phyloP scores from a whole-genome alignment of 2,888 invertebrate species.

The Ganaspis brasiliensis region DNA sequence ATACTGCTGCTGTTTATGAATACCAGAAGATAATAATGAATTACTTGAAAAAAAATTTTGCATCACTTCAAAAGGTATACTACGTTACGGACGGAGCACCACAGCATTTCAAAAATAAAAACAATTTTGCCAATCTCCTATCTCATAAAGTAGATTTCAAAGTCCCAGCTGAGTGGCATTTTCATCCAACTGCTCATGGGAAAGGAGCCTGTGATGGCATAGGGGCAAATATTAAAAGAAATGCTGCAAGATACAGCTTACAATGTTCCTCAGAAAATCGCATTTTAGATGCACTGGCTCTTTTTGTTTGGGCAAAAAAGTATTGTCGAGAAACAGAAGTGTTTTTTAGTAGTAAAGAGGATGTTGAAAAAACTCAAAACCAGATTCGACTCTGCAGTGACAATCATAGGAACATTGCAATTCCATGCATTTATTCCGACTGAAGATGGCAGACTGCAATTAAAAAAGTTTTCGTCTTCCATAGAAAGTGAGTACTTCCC shows the following conservation, averaged over 20 bases:
- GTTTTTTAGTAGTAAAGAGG: slow-evolving; percentile 28
- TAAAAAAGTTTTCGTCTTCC: neutral
- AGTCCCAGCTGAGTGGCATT: slow-evolving; percentile 65
- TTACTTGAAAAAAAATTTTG: slow-evolving; percentile 11
- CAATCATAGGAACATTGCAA: slow-evolving; percentile 40
- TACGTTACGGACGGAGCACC: slow-evolving; percentile 54
- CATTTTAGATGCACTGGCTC: slow-evolving; percentile 9
- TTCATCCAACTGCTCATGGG: slow-evolving; percentile 65
- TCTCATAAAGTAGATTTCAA: slow-evolving; percentile 51
- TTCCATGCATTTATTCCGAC: slow-evolving; percentile 29
- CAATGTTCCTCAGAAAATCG: slow-evolving; percentile 17
- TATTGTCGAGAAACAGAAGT: slow-evolving; percentile 34
- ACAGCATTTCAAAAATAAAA: slow-evolving; percentile 49
- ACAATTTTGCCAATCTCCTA: slow-evolving; percentile 51
- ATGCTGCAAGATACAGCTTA: slow-evolving; percentile 27
- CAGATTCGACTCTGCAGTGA: slow-evolving; percentile 36
- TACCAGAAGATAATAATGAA: slow-evolving; percentile 31
- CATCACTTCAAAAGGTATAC: slow-evolving; percentile 39
- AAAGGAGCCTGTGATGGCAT: slow-evolving; percentile 66
- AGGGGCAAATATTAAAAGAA: slow-evolving; percentile 48
- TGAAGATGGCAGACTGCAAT: neutral
- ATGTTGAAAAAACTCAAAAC: slow-evolving; percentile 25
- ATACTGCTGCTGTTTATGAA: slow-evolving; percentile 16
- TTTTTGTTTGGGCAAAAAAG: slow-evolving; percentile 31
- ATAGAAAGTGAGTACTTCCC: neutral